phyloP scores from a whole-genome alignment of 1,140 invertebrate species.

The Araneus ventricosus region DNA sequence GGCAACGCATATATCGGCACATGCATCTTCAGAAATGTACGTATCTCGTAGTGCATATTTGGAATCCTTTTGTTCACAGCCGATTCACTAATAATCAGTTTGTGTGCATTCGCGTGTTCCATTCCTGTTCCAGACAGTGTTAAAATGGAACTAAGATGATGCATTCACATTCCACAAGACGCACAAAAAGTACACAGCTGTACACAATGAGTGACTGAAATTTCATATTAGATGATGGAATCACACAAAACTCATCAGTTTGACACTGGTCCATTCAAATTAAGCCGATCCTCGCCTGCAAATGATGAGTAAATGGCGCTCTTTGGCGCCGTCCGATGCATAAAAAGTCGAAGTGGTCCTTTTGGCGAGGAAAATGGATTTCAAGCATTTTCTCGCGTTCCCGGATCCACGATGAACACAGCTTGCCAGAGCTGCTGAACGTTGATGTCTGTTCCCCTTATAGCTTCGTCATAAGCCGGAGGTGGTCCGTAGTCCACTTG shows the following conservation, averaged over 20 bases:
- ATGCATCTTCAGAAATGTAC: neutral
- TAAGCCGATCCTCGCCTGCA: neutral
- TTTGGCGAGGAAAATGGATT: neutral
- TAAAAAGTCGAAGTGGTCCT: neutral
- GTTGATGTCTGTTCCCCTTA: constrained; percentile 18
- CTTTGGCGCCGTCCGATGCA: no score
- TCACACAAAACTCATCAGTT: neutral
- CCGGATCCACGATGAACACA: constrained; percentile 38
- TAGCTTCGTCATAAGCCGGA: constrained; percentile 58
- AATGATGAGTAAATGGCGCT: neutral
- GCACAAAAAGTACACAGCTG: no score
- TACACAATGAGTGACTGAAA: neutral
- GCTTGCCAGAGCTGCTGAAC: constrained; percentile 66
- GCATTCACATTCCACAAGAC: no score
- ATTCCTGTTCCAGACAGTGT: constrained; percentile 12
- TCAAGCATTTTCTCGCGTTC: constrained; percentile 35
- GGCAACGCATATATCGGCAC: neutral
- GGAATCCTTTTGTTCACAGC: no score
- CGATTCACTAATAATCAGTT: neutral
- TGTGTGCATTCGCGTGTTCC: neutral
- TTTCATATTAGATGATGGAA: neutral
- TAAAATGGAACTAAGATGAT: neutral
- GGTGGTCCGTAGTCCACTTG: constrained; percentile 50
- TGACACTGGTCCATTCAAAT: neutral
- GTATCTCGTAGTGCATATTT: neutral